Conservation (phyloP, 64 coral and sea anemone genomes). For the Stichodactyla mertensii region DNA sequence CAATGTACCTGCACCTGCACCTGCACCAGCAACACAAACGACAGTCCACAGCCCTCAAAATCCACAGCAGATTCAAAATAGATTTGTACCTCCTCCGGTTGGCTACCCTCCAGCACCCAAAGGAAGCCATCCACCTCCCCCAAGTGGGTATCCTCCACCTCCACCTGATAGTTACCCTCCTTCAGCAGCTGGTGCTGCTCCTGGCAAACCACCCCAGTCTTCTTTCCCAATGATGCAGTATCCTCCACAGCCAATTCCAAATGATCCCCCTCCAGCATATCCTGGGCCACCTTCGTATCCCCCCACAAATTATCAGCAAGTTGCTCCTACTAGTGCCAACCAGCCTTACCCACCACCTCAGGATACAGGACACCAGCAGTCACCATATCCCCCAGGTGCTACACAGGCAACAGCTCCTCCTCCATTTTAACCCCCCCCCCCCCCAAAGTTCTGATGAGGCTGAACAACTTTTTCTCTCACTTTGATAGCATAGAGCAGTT, state of each 20-base stretch:
- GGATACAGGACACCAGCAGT: no score
- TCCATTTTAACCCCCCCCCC: no score
- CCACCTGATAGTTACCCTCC: background rate
- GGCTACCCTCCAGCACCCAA: background rate
- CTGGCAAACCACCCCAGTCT: background rate
- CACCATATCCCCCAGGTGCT: no score
- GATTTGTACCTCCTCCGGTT: background rate
- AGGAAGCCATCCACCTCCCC: background rate
- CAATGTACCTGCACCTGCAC: background rate
- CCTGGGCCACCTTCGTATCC: background rate
- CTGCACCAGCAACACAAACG: background rate
- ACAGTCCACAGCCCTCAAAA: background rate
- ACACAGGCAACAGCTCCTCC: no score
- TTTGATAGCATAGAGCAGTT: no score
- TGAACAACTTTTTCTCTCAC: no score
- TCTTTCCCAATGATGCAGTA: background rate
- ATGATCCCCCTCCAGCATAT: slow-evolving; percentile 2
- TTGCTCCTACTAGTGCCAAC: no score
- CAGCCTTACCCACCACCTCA: no score
- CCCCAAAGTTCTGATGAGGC: no score
- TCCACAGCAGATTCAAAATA: background rate
- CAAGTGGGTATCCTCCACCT: background rate
- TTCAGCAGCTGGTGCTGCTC: background rate
- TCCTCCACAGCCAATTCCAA: background rate
- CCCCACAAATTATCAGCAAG: background rate